These are phyloP conservation scores for Copidosoma aretas DNA, from an alignment of 2,888 invertebrate species.

Conservation along the genomic window DNA sequence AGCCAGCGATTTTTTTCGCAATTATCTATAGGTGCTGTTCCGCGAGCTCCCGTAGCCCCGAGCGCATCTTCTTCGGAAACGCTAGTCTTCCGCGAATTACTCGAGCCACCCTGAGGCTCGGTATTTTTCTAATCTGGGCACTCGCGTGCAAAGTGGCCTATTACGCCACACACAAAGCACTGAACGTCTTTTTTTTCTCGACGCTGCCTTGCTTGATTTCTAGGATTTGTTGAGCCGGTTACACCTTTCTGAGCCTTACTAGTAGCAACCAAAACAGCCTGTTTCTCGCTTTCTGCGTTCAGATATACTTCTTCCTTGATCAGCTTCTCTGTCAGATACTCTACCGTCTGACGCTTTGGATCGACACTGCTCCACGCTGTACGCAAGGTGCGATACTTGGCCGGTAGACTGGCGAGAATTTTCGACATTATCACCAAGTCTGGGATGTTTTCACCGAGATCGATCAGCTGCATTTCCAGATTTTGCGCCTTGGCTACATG, in stretches of 20 bases:
- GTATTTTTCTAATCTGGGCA: slow-evolving; percentile 26
- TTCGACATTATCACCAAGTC: slow-evolving; percentile 44
- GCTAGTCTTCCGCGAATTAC: not conserved
- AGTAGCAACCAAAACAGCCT: slow-evolving; percentile 19
- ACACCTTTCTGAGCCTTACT: slow-evolving; percentile 2
- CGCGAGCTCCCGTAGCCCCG: slow-evolving; percentile 12
- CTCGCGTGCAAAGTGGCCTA: slow-evolving; percentile 29
- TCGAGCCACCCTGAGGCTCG: not conserved
- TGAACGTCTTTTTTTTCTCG: slow-evolving; percentile 3
- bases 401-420: slow-evolving; percentile 39
- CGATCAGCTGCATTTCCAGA: slow-evolving; percentile 41
- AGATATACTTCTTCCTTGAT: slow-evolving; percentile 40
- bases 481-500: slow-evolving; percentile 44
- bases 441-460: slow-evolving; percentile 40
- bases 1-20: not conserved
- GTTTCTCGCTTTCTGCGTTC: slow-evolving; percentile 12
- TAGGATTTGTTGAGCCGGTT: not conserved
- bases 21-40: not conserved
- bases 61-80: slow-evolving; percentile 28
- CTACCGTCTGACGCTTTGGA: slow-evolving; percentile 33
- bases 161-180: slow-evolving; percentile 23
- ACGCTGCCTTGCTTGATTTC: not conserved
- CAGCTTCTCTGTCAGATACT: slow-evolving; percentile 38
- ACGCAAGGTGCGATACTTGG: slow-evolving; percentile 35
- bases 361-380: slow-evolving; percentile 40